phyloP scores from a whole-genome alignment of 2,888 invertebrate genomes.

The Zele albiditarsus region DNA sequence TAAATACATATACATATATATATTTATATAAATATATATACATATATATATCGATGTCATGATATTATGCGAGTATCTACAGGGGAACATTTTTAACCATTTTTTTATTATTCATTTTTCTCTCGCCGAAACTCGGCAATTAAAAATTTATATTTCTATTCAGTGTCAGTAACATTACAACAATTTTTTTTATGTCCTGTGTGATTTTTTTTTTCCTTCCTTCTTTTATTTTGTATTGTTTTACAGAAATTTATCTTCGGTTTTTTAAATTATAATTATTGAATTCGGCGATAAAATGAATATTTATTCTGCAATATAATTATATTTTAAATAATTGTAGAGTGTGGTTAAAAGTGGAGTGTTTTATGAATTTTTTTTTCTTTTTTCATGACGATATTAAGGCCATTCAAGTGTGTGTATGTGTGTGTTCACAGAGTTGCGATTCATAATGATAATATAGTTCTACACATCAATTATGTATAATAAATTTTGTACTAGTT shows the following conservation, averaged over 20 bases:
- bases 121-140: neutral
- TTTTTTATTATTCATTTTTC: neutral
- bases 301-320: neutral
- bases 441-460: conserved; percentile 23
- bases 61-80: conserved; percentile 27
- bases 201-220: conserved; percentile 19
- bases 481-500: conserved; percentile 48
- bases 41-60: neutral
- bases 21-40: neutral
- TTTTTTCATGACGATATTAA: conserved; percentile 36
- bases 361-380: neutral
- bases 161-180: conserved; percentile 25
- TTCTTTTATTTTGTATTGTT: conserved; percentile 12
- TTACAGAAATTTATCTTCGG: conserved; percentile 22
- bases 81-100: conserved; percentile 18
- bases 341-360: neutral
- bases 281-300: neutral
- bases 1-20: neutral
- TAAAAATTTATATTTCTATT: conserved; percentile 21
- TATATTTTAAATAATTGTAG: neutral
- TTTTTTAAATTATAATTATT: neutral
- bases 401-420: conserved; percentile 28
- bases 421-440: conserved; percentile 18
- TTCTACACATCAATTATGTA: conserved; percentile 31
- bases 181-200: conserved; percentile 20